phyloP scores from a whole-genome alignment of 2,113 vertebrate genomes.

The Thryonomys swinderianus region DNA sequence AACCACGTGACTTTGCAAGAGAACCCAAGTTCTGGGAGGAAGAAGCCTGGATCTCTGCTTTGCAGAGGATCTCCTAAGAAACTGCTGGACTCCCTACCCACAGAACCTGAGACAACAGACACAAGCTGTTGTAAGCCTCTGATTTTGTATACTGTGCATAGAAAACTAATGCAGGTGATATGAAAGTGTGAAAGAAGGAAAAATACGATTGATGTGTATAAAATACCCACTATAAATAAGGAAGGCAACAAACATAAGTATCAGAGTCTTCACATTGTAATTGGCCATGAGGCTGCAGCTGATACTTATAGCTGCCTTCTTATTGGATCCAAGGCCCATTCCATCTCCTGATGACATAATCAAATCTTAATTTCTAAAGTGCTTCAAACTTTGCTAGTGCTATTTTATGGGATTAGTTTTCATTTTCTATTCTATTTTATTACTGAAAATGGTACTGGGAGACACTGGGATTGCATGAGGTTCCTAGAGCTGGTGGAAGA shows the following conservation, averaged over 20 bases:
- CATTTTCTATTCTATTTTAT: neutral
- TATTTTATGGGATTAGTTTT: neutral
- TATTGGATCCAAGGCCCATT: neutral
- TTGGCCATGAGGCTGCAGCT: neutral
- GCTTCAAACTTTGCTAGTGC: neutral
- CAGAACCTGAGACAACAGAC: neutral
- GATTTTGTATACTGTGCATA: neutral
- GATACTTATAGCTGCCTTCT: neutral
- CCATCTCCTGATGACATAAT: neutral
- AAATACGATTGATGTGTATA: neutral
- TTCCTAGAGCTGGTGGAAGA: neutral
- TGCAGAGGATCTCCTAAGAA: neutral
- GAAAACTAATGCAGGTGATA: neutral
- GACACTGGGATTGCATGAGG: neutral
- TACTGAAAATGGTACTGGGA: neutral
- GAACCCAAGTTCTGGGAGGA: neutral
- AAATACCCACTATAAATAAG: neutral
- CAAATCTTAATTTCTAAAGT: neutral
- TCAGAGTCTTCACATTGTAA: neutral
- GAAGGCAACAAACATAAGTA: neutral
- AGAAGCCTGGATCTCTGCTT: neutral
- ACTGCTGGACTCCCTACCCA: neutral
- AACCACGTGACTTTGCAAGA: neutral
- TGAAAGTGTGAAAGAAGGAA: neutral
- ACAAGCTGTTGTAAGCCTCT: neutral